Base-by-base conservation (phyloP, 2,113 vertebrate genomes). In the Numenius arquata region DNA sequence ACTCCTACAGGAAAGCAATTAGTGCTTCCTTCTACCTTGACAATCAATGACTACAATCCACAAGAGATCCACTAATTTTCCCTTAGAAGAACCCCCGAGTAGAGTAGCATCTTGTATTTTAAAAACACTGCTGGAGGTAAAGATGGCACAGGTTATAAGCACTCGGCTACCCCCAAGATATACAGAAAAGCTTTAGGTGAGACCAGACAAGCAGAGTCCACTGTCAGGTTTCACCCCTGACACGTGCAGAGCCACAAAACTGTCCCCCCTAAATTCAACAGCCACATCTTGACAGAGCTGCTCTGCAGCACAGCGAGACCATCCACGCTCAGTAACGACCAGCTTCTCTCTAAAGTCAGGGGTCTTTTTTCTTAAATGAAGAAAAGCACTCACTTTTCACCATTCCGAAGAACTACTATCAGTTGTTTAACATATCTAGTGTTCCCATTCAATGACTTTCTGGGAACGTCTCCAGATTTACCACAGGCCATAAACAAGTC, bases 381-480 rank as follows among this genome's bases (percentile, higher is more conserved):
- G 50, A 30, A 25, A 58, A 53, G 32, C 25, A 71, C 52, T 72
- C 26, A 1, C 5, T 61, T 90, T 68, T 34, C 73, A 62, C 58
- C 55, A 23, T 34, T 61, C 40, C 45, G 78, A 85, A 52, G 61
- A 87, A 79, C 36, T 50, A n/a, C 36, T 34, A 90, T 29, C 41
- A 91, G 40, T 48, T 66, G 56, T 84, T 85, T 77, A 61, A 78
- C 34, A 12, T 66, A 88, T 27, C 65, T 21, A 62, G 27, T 41
- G 41, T 17, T 91, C 45, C 45, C 34, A 81, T 38, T 74, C 59
- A 38, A 2, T 16, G 29, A 26, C 58, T 61, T 95, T 56, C 72
- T 40, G 79, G 75, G 72, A 96, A 79, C 8, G 10, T 55, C 84
- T 94, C 76, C 87, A 93, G 59, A 70, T 84, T 48, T 87, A 84